phyloP scores from a whole-genome alignment of 1,140 invertebrate genomes.

The Euura lappo region DNA sequence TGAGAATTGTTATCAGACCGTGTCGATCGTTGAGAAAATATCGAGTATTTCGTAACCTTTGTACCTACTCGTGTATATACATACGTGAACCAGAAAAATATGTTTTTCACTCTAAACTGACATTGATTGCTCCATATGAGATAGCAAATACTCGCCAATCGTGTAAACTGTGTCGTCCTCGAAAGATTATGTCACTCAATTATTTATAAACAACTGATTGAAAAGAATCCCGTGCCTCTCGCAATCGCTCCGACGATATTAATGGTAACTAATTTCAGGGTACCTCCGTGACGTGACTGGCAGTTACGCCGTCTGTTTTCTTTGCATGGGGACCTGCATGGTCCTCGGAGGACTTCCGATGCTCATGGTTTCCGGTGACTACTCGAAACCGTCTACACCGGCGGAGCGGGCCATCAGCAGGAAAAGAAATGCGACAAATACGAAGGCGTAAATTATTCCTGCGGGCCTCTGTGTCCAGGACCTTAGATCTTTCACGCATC shows the following conservation, averaged over 20 bases:
- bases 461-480: no score
- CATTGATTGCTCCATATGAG: no score
- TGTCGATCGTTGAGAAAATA: no score
- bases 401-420: constrained; percentile 34
- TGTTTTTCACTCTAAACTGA: no score
- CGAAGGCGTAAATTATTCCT: neutral
- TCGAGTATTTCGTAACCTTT: no score
- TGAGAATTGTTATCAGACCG: no score
- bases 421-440: neutral
- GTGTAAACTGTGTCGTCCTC: no score
- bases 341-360: constrained; percentile 70
- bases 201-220: neutral
- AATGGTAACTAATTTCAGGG: constrained; percentile 53
- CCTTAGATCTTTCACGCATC: no score
- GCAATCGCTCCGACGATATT: neutral
- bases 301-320: constrained; percentile 73
- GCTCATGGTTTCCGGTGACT: constrained; percentile 61
- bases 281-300: constrained; percentile 72
- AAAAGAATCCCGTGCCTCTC: neutral
- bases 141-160: no score
- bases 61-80: no score
- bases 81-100: neutral
- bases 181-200: neutral
- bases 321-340: constrained; percentile 80
- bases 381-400: constrained; percentile 56